These are phyloP conservation scores for Lipophrys pholis DNA, from an alignment of 2,113 vertebrate species.

Conservation along the genomic window DNA sequence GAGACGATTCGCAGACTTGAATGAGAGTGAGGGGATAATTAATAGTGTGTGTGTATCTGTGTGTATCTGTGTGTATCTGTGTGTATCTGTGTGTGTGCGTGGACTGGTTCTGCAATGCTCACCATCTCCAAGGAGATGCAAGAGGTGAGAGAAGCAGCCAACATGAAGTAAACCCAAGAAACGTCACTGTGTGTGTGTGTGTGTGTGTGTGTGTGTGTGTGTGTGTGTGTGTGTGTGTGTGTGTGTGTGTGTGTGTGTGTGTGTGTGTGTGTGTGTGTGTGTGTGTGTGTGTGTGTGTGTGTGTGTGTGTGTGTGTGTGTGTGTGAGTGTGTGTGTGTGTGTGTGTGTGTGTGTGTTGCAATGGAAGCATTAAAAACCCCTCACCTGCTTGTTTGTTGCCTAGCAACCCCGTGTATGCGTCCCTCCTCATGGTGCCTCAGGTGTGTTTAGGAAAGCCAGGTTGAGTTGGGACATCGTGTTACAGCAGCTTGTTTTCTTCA, in stretches of 20 bases:
- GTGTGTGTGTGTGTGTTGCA: conserved; percentile 1
- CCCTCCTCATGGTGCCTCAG: conserved; percentile 4
- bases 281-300: conserved; percentile 20
- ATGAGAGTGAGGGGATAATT: conserved; percentile 60
- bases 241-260: conserved; percentile 1
- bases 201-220: conserved; percentile 23
- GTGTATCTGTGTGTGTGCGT: conserved; percentile 28
- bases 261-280: conserved; percentile 14
- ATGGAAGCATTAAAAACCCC: conserved; percentile 1
- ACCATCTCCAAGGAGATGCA: conserved; percentile 71
- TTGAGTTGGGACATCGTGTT: too few relatives aligned
- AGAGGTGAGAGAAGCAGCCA: conserved; percentile 57
- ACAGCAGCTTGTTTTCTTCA: too few relatives aligned
- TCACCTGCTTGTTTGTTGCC: conserved; percentile 55
- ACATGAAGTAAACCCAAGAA: conserved; percentile 44
- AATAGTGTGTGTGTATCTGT: conserved; percentile 42
- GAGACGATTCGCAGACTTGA: conserved; percentile 62
- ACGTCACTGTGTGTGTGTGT: conserved; percentile 34
- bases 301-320: conserved; percentile 18
- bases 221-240: background rate
- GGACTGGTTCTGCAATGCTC: conserved; percentile 17
- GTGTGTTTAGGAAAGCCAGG: conserved; percentile 15
- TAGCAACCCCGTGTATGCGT: conserved; percentile 28
- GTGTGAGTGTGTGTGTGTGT: conserved; percentile 15
- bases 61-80: conserved; percentile 29